phyloP scores from a whole-genome alignment of 2,797 vertebrate species.

The Vireo griseus region DNA sequence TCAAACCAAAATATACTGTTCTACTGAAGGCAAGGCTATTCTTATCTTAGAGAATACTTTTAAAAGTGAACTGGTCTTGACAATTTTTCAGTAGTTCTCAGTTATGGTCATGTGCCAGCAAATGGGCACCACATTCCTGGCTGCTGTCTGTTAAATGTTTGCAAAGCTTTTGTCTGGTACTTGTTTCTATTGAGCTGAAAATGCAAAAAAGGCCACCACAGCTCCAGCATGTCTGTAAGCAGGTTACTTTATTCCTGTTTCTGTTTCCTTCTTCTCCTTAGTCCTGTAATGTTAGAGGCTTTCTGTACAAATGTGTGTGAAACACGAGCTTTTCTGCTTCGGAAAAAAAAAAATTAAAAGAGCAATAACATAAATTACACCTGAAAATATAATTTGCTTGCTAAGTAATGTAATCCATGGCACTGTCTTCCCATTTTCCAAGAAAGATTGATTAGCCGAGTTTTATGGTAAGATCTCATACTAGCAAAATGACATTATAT shows the following conservation, averaged over 20 bases:
- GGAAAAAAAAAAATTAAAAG: not conserved
- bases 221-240: not conserved
- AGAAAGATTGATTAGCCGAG: not conserved
- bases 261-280: not conserved
- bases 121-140: not conserved
- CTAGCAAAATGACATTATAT: not conserved
- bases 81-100: not conserved
- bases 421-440: not conserved
- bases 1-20: not conserved
- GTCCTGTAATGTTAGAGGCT: not conserved
- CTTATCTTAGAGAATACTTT: not conserved
- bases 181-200: not conserved
- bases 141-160: not conserved
- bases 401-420: not conserved
- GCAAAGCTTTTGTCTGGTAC: not conserved
- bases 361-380: not conserved
- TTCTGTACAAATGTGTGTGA: not conserved
- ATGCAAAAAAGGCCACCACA: not conserved
- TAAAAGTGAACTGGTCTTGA: not conserved
- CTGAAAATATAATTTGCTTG: not conserved
- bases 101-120: not conserved
- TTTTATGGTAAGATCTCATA: not conserved
- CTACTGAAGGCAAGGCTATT: not conserved
- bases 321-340: accelerated
- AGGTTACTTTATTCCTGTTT: not conserved